Conservation (phyloP, 2,113 vertebrate species). For the Aegithalos caudatus region DNA sequence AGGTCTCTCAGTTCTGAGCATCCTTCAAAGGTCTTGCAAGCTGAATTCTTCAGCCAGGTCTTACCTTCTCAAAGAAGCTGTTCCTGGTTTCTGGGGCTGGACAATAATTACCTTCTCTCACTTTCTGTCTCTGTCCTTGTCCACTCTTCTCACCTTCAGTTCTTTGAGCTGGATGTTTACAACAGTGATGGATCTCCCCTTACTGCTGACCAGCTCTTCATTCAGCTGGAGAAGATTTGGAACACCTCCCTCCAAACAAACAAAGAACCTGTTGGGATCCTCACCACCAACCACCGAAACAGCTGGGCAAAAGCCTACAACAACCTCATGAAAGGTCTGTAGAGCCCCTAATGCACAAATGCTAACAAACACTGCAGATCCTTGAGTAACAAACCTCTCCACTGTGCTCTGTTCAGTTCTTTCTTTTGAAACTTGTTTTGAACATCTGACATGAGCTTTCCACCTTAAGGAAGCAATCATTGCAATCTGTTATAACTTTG, state of each 20-base stretch:
- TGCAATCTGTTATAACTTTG: not conserved
- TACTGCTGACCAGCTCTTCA: conserved; percentile 89
- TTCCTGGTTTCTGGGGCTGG: not conserved
- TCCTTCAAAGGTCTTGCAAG: not conserved
- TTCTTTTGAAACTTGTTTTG: not conserved
- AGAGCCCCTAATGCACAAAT: not conserved
- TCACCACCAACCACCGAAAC: conserved; percentile 95
- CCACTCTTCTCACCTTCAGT: conserved; percentile 66
- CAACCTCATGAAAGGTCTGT: conserved; percentile 90
- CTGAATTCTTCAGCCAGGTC: not conserved
- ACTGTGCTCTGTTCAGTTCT: not conserved
- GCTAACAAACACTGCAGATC: not conserved
- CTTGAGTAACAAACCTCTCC: not conserved
- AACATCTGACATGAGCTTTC: not conserved
- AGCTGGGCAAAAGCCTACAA: conserved; percentile 96
- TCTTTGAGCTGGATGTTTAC: conserved; percentile 94
- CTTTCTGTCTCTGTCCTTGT: not conserved
- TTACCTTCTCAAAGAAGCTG: not conserved
- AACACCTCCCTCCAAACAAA: conserved; percentile 95
- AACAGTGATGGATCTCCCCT: conserved; percentile 87
- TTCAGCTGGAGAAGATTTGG: conserved; percentile 97
- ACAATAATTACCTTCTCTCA: not conserved
- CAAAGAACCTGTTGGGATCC: conserved; percentile 95
- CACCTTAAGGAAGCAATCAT: not conserved
- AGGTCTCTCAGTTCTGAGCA: not conserved